Evolutionary conservation across 1,140 invertebrate species (phyloP).

Genomic region (Ips nitidus): DNA sequence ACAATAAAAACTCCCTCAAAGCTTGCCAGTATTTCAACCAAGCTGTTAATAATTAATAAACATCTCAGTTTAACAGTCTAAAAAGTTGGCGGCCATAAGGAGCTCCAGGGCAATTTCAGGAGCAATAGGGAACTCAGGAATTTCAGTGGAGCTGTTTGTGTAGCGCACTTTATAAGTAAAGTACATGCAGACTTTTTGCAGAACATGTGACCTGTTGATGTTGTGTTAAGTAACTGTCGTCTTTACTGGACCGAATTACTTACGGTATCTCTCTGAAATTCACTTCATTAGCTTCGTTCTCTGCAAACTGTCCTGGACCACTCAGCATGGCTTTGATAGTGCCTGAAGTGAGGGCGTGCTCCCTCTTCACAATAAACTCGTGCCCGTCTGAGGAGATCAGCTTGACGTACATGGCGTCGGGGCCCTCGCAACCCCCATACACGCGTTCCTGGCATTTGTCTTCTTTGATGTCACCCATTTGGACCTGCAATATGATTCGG

Average conservation of each 20-base stretch:
- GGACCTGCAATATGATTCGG: conserved; percentile 9
- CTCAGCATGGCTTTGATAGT: conserved; percentile 99
- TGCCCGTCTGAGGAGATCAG: conserved; percentile 96
- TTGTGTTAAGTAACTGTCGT: no score
- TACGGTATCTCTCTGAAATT: conserved; percentile 99
- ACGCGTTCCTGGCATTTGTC: conserved; percentile 60
- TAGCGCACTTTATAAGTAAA: conserved; percentile 99
- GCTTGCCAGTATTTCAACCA: background rate
- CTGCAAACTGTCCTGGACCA: conserved; percentile 94
- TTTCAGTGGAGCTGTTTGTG: conserved; percentile 98
- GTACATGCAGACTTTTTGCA: conserved; percentile 99
- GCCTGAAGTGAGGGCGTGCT: conserved; percentile 96
- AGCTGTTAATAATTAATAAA: background rate
- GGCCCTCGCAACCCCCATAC: conserved; percentile 95
- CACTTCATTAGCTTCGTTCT: conserved; percentile 99
- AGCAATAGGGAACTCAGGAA: conserved; percentile 98
- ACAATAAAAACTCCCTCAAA: background rate
- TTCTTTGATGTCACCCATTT: conserved; percentile 49
- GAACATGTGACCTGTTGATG: conserved; percentile 83
- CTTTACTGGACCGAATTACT: conserved; percentile 42
- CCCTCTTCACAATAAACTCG: conserved; percentile 97
- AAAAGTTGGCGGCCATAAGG: conserved; percentile 99
- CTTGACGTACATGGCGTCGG: conserved; percentile 99
- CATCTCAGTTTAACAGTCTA: conserved; percentile 84
- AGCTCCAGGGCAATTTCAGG: conserved; percentile 96